Evolutionary conservation across 2,113 vertebrate species (phyloP).

Genomic region (Archilochus colubris): DNA sequence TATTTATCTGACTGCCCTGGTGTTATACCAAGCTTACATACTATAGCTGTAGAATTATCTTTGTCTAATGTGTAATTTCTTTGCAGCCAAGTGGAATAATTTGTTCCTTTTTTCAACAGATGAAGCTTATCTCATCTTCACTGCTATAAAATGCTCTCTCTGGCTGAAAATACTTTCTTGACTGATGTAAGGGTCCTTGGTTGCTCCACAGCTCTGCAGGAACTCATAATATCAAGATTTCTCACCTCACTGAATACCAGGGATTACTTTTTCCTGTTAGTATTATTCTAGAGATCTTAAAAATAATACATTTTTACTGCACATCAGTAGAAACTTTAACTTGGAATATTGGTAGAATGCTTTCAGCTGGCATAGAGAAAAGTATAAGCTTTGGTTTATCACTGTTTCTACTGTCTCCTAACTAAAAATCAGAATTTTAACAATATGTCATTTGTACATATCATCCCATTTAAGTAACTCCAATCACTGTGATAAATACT

Average conservation of each 20-base stretch:
- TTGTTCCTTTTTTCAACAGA: conserved; percentile 22
- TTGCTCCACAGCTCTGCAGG: neutral
- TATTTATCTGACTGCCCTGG: neutral
- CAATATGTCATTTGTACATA: neutral
- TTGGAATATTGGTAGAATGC: neutral
- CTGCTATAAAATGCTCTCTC: neutral
- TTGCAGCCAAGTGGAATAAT: conserved; percentile 47
- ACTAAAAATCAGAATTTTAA: neutral
- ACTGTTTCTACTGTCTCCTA: neutral
- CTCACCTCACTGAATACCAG: neutral
- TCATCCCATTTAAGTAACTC: neutral
- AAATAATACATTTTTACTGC: neutral
- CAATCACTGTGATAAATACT: neutral
- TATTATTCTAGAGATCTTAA: neutral
- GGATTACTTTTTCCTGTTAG: neutral
- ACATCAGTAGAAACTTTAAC: neutral
- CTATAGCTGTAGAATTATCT: neutral
- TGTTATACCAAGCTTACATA: neutral
- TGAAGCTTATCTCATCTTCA: neutral
- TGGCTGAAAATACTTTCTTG: neutral
- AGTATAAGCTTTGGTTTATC: neutral
- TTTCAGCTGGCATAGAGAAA: neutral
- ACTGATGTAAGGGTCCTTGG: neutral
- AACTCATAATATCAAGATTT: neutral
- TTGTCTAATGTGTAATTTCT: conserved; percentile 22